Conservation (phyloP, 2,888 invertebrate genomes). For the Shargacucullia verbasci region DNA sequence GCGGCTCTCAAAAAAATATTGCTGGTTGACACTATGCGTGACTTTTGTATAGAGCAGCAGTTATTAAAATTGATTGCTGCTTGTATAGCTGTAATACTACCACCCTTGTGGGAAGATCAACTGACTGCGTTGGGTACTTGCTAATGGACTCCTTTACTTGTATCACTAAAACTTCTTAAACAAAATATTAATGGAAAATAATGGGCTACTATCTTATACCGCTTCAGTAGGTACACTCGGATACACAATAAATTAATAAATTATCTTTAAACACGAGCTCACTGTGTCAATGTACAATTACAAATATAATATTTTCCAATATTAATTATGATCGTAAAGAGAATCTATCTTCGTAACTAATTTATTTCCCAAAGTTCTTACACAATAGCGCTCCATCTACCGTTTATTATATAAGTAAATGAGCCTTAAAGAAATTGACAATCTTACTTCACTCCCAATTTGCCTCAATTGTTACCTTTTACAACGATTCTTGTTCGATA, state of each 20-base stretch:
- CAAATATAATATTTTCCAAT: conserved; percentile 11
- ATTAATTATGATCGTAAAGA: conserved; percentile 27
- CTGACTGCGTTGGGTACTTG: too few species aligned
- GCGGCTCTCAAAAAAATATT: conserved; percentile 25
- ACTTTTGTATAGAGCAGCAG: not conserved
- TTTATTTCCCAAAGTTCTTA: conserved; percentile 28
- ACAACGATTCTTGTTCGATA: conserved; percentile 18
- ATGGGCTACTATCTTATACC: too few species aligned
- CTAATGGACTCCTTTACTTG: too few species aligned
- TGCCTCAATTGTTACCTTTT: conserved; percentile 48
- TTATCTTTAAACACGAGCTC: conserved; percentile 2
- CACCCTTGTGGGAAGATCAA: too few species aligned
- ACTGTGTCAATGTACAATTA: conserved; percentile 11
- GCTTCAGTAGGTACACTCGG: not conserved
- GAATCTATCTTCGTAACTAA: conserved; percentile 21
- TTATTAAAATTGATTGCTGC: too few species aligned
- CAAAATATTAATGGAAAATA: too few species aligned
- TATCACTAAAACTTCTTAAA: too few species aligned
- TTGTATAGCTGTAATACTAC: too few species aligned
- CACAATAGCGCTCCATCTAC: conserved; percentile 22
- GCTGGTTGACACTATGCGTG: not conserved
- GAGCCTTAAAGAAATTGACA: conserved; percentile 39
- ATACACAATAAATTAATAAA: not conserved
- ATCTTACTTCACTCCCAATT: conserved; percentile 44
- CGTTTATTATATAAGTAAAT: conserved; percentile 39